These are phyloP conservation scores for Cathartes aura DNA, from an alignment of 2,113 vertebrate species.

Conservation along the genomic window DNA sequence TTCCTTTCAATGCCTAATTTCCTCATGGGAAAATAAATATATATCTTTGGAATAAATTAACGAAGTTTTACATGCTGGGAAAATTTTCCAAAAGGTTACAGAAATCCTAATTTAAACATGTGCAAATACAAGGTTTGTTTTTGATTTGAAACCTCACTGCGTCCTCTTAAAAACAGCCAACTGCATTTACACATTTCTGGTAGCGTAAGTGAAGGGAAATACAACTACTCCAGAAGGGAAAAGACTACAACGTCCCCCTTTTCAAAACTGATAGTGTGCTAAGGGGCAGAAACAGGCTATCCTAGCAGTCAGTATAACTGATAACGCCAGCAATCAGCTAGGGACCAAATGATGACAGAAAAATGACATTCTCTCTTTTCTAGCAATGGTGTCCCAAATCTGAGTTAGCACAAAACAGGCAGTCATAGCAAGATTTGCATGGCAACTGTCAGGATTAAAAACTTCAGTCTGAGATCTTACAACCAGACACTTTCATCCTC, in stretches of 20 bases:
- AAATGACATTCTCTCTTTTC: neutral
- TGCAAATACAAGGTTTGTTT: neutral
- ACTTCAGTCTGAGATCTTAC: neutral
- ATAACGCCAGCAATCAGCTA: neutral
- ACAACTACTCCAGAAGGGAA: neutral
- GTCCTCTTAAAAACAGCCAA: neutral
- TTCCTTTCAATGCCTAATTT: neutral
- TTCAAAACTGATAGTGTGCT: neutral
- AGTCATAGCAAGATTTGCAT: neutral
- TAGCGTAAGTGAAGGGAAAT: neutral
- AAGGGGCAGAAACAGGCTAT: neutral
- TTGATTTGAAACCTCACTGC: neutral
- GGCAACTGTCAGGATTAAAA: neutral
- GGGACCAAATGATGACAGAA: neutral
- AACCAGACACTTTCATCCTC: neutral
- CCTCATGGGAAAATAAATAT: neutral
- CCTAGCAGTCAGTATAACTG: neutral
- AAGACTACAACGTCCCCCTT: neutral
- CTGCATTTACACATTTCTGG: neutral
- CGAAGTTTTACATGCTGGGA: neutral
- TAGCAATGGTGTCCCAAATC: neutral
- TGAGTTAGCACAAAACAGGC: neutral
- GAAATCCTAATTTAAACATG: neutral
- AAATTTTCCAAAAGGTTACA: neutral
- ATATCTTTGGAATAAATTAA: neutral